These are phyloP conservation scores for Plutella xylostella DNA, from an alignment of 2,888 invertebrate species.

Conservation along the genomic window DNA sequence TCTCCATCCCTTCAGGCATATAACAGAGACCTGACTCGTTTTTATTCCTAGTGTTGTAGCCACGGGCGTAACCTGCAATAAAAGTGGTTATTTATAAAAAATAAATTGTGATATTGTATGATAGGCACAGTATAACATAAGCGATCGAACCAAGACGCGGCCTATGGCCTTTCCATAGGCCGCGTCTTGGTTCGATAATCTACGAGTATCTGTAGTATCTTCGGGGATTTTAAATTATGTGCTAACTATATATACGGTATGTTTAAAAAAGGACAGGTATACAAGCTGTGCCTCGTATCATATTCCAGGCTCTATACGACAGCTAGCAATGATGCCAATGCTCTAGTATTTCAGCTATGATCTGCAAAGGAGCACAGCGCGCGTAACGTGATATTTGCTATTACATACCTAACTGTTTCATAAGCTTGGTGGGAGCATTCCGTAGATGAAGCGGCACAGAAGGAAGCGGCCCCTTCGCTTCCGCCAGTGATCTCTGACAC, in stretches of 20 bases:
- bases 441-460: constrained; percentile 82
- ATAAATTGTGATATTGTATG: too few species aligned
- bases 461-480: constrained; percentile 77
- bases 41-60: constrained; percentile 69
- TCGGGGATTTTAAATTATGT: too few species aligned
- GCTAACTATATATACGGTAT: too few species aligned
- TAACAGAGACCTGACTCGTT: constrained; percentile 70
- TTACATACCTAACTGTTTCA: constrained; percentile 75
- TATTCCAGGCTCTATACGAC: not conserved
- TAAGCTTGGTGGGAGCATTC: constrained; percentile 83
- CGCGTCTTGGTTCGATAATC: too few species aligned
- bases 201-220: too few species aligned
- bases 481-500: constrained; percentile 71
- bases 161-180: too few species aligned
- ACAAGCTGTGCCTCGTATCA: not conserved
- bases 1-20: constrained; percentile 76
- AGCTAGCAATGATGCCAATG: too few species aligned
- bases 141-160: too few species aligned
- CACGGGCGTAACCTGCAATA: constrained; percentile 72
- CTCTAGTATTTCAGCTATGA: too few species aligned
- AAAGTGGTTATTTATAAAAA: too few species aligned
- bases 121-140: too few species aligned
- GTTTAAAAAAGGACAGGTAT: not conserved
- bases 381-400: too few species aligned
- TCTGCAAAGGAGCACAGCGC: not conserved